Conservation (phyloP, 1,140 invertebrate species). For the Trachymyrmex septentrionalis region DNA sequence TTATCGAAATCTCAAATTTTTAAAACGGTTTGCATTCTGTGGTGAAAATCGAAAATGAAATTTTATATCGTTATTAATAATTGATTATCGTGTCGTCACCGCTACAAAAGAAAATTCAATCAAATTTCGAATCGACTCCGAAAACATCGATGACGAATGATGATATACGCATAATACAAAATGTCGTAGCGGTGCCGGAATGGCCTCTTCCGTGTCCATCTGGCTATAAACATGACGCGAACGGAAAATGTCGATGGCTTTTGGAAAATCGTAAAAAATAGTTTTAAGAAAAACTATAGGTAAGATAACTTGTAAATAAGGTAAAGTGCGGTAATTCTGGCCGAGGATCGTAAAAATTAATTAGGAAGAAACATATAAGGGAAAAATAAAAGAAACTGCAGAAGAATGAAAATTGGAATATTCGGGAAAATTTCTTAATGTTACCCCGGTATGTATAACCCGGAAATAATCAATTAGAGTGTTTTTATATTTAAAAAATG, state of each 20-base stretch:
- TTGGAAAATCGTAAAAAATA: background rate
- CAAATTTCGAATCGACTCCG: background rate
- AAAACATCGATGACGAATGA: background rate
- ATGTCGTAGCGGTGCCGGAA: constrained; percentile 18
- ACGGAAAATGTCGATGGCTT: constrained; percentile 20
- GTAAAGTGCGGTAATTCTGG: constrained; percentile 1
- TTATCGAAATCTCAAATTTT: background rate
- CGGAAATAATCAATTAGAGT: too few species aligned
- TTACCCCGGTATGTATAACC: too few species aligned
- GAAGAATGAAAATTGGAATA: background rate
- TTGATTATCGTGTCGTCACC: background rate
- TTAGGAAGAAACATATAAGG: background rate
- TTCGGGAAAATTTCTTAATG: background rate
- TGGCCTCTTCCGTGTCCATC: background rate
- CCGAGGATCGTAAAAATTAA: background rate
- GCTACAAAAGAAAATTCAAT: background rate
- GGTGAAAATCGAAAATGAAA: constrained; percentile 13
- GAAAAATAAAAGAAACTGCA: background rate
- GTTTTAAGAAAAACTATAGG: background rate
- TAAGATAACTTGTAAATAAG: background rate
- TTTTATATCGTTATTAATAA: constrained; percentile 1
- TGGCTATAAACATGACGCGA: constrained; percentile 6
- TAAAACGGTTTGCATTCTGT: background rate
- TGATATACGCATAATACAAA: too few species aligned
- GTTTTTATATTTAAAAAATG: too few species aligned